These are phyloP conservation scores for Harpagus bidentatus DNA, from an alignment of 2,113 vertebrate species.

Conservation along the genomic window DNA sequence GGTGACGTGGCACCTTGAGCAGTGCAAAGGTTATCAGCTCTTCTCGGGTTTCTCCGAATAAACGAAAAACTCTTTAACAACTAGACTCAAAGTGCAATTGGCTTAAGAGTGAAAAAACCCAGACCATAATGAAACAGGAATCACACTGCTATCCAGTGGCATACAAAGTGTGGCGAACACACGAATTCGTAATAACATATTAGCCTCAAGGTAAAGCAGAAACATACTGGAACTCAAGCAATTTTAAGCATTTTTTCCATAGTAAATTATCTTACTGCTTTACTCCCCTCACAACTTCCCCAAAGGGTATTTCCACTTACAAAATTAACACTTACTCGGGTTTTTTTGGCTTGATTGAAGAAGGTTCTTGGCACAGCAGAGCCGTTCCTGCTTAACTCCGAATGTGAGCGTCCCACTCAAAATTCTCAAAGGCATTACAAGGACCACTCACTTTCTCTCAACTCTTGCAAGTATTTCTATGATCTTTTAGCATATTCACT, in stretches of 20 bases:
- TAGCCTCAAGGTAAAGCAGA: neutral
- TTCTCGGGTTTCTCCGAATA: neutral
- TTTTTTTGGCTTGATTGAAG: neutral
- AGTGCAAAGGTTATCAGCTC: neutral
- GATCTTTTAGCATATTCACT: neutral
- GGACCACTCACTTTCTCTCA: neutral
- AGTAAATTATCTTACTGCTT: neutral
- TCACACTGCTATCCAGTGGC: neutral
- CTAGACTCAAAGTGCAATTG: neutral
- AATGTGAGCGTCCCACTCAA: neutral
- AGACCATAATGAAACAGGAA: neutral
- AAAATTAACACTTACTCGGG: neutral
- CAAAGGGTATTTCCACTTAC: rapidly evolving
- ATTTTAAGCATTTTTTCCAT: neutral
- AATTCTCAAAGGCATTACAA: neutral
- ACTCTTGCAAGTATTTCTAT: neutral
- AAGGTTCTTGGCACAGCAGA: neutral
- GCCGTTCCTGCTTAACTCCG: rapidly evolving
- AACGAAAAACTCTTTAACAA: neutral
- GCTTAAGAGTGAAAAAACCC: neutral
- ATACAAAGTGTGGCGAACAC: rapidly evolving
- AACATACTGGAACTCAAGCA: neutral
- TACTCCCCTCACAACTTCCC: neutral
- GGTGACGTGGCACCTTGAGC: rapidly evolving
- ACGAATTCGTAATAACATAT: rapidly evolving